phyloP scores from a whole-genome alignment of 2,113 vertebrate genomes.

The Parus major region DNA sequence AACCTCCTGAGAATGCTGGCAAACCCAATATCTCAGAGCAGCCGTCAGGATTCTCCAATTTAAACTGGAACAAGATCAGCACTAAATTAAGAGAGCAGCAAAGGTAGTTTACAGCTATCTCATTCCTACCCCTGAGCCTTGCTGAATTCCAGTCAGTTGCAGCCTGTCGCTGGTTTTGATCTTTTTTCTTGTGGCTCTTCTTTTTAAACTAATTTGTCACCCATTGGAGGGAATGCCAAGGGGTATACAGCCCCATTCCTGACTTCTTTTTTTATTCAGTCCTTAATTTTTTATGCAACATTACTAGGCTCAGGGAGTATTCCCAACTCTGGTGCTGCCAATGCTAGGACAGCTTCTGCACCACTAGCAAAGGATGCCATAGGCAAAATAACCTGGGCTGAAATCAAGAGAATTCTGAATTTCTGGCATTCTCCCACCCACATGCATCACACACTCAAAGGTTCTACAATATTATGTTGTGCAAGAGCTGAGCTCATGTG shows the following conservation, averaged over 20 bases:
- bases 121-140: not conserved
- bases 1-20: conserved; percentile 1
- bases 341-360: not conserved
- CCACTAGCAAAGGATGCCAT: not conserved
- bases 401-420: not conserved
- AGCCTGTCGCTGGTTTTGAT: not conserved
- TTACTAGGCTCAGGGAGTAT: not conserved
- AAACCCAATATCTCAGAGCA: conserved; percentile 24
- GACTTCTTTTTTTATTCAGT: not conserved
- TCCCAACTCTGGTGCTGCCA: not conserved
- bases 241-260: not conserved
- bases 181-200: not conserved
- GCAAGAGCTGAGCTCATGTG: not conserved
- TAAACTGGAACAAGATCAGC: conserved; percentile 1
- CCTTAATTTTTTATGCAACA: not conserved
- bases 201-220: not conserved
- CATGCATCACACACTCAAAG: rapidly evolving
- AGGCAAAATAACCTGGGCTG: not conserved
- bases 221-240: not conserved
- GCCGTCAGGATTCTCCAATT: conserved; percentile 4
- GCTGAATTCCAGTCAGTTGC: not conserved
- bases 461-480: too few species aligned
- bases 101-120: conserved; percentile 22
- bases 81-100: conserved; percentile 18
- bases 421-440: not conserved